Conservation (phyloP, 2,888 invertebrate genomes). For the Drosophila paranaensis region DNA sequence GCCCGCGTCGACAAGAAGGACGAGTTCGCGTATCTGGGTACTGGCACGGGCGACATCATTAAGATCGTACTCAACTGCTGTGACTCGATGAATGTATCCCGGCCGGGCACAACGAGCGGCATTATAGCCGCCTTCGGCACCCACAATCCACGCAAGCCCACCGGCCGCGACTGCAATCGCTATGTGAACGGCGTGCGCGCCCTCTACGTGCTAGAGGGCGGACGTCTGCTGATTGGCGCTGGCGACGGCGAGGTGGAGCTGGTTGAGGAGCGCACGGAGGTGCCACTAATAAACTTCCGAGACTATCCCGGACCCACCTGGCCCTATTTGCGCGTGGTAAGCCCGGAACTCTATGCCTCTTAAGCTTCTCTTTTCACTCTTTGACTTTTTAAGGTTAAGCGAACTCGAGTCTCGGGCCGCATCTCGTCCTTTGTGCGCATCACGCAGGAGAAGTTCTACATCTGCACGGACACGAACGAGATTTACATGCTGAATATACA, state of each 20-base stretch:
- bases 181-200: conserved; percentile 87
- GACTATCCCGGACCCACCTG: conserved; percentile 86
- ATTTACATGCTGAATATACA: conserved; percentile 91
- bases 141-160: conserved; percentile 82
- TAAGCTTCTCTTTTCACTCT: neutral
- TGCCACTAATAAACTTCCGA: conserved; percentile 72
- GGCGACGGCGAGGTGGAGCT: conserved; percentile 94
- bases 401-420: conserved; percentile 87
- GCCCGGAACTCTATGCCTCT: neutral
- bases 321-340: conserved; percentile 87
- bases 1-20: conserved; percentile 90
- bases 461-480: conserved; percentile 92
- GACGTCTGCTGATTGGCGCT: conserved; percentile 90
- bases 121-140: conserved; percentile 86
- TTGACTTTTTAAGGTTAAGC: conserved; percentile 85
- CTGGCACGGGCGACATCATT: conserved; percentile 89
- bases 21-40: conserved; percentile 92
- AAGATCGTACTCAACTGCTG: conserved; percentile 84
- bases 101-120: conserved; percentile 80
- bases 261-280: conserved; percentile 87
- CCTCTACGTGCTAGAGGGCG: conserved; percentile 87
- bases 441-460: conserved; percentile 87
- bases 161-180: conserved; percentile 84
- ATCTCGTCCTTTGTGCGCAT: conserved; percentile 91
- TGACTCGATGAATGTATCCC: conserved; percentile 83